phyloP scores from a whole-genome alignment of 2,888 invertebrate genomes.

The Caenorhabditis japonica region DNA sequence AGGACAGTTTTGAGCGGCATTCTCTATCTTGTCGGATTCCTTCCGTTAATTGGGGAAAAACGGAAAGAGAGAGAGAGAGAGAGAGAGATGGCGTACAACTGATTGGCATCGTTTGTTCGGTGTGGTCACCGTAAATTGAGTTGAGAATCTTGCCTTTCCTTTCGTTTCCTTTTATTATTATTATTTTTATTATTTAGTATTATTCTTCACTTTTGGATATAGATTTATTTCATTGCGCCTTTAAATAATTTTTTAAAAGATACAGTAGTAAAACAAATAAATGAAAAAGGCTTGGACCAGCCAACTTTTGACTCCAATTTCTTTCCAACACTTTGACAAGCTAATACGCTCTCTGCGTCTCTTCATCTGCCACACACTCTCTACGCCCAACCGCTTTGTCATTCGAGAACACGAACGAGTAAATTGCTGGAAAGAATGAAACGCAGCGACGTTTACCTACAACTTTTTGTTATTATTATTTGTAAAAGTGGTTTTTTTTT shows the following conservation, averaged over 20 bases:
- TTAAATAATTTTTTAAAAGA: too few species aligned
- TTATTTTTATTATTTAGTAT: too few species aligned
- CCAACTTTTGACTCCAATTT: conserved; percentile 35
- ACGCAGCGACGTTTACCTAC: not conserved
- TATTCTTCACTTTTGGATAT: too few species aligned
- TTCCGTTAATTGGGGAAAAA: not conserved
- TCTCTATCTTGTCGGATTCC: too few species aligned
- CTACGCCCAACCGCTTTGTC: conserved; percentile 11
- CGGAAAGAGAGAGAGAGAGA: conserved; percentile 17
- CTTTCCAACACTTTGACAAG: conserved; percentile 48
- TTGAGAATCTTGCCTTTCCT: too few species aligned
- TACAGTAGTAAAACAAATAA: too few species aligned
- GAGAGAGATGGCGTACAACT: conserved; percentile 17
- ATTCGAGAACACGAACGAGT: conserved; percentile 50
- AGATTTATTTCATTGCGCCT: too few species aligned
- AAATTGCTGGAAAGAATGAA: conserved; percentile 44
- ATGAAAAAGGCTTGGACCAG: too few species aligned
- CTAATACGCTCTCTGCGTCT: conserved; percentile 35
- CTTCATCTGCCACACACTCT: conserved; percentile 11
- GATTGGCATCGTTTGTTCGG: conserved; percentile 50
- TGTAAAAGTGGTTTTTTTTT: too few species aligned
- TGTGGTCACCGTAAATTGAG: conserved; percentile 37
- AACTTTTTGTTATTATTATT: conserved; percentile 12
- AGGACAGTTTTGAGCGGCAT: too few species aligned
- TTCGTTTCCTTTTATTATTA: too few species aligned